Base-by-base conservation (phyloP, 2,888 invertebrate species). In the Girardia tigrina region DNA sequence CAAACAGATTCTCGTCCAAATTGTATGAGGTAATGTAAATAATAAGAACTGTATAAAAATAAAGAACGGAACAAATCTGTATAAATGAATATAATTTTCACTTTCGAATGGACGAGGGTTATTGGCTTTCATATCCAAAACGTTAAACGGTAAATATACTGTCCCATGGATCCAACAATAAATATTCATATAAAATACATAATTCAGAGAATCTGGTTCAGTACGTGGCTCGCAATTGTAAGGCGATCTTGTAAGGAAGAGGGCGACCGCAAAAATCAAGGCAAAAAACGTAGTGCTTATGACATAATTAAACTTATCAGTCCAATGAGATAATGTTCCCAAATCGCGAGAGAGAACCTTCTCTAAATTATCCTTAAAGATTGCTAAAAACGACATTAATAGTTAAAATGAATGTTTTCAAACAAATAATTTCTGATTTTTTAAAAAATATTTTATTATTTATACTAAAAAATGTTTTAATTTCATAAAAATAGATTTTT, bases 121-220 rank as follows among this genome's bases (percentile, higher is more conserved):
- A n/a, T 56, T 56, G n/a, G 4, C 23, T 4, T 20, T 8, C 23
- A 2, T 2, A 56, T n/a, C 23, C 6, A 56, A 56, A 16, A 20
- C 56, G n/a, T 56, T 23, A 56, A 8, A 16, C 4, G 56, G 56
- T 20, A 23, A 56, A n/a, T 56, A 56, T 6, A 56, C n/a, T 12
- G 56, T 56, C n/a, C 56, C 56, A 56, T 56, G 56, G 6, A 56
- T 8, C 56, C 56, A 56, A n/a, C 56, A 56, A 56, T 56, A 56
- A n/a, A n/a, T 23, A 56, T 56, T 56, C 6, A 56, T 4, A 16
- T 56, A 56, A 16, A n/a, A 56, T 8, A 20, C 56, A 2, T 6
- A 20, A 56, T 56, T 56, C 8, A 56, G 4, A 20, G 2, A 6
- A 6, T 4, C n/a, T 16, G 4, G 6, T n/a, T 4, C 20, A 20